Evolutionary conservation across 2,888 invertebrate genomes (phyloP).

Genomic region (Eilema caniola): DNA sequence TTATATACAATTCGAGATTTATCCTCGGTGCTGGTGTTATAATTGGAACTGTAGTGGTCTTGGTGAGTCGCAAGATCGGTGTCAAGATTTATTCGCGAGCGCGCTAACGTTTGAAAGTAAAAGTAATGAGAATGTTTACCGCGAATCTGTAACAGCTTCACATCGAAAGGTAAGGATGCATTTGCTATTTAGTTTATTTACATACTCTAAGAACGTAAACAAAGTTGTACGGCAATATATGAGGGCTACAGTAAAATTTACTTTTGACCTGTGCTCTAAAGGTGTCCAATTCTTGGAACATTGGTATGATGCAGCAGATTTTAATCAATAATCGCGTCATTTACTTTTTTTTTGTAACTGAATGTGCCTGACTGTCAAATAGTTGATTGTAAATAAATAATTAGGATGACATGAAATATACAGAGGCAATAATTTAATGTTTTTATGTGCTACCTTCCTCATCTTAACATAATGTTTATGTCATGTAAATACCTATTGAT

Average conservation of each 20-base stretch:
- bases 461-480: background rate
- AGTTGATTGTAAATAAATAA: background rate
- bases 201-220: background rate
- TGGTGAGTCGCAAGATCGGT: slow-evolving; percentile 53
- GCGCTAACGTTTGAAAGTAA: slow-evolving; percentile 61
- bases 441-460: background rate
- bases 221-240: background rate
- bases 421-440: background rate
- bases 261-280: background rate
- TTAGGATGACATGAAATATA: background rate
- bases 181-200: slow-evolving; percentile 28
- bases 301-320: background rate
- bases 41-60: slow-evolving; percentile 56
- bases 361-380: background rate
- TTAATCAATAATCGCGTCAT: background rate
- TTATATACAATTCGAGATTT: slow-evolving; percentile 62
- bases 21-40: slow-evolving; percentile 62
- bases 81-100: slow-evolving; percentile 47
- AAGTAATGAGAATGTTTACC: slow-evolving; percentile 61
- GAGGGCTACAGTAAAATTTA: background rate
- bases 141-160: slow-evolving; percentile 54
- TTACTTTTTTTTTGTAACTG: too few species aligned
- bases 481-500: background rate
- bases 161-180: slow-evolving; percentile 61
- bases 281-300: background rate